Evolutionary conservation across 2,797 vertebrate species (phyloP), one percentile per base, ranked within the genome.

Genomic region (Ceryle rudis): DNA sequence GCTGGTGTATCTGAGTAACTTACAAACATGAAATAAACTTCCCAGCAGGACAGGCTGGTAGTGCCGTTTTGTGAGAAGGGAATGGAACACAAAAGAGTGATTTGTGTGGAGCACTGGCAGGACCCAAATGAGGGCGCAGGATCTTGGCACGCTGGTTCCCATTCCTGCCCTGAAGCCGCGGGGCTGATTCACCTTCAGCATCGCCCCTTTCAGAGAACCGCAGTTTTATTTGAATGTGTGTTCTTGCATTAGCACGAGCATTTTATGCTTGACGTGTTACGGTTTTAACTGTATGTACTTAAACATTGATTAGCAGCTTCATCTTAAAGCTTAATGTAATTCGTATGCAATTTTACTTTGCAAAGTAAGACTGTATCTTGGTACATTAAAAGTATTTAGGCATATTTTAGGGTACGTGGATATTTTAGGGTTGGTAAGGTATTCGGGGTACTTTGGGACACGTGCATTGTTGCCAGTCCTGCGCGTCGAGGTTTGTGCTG

Each of bases 1-100:
- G 2, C 28, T 25, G 9, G 16, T 3, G 11, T 11, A 1, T 13
- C 33, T 1, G 47, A 19, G 60, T 0, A 14, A 39, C 55, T n/a
- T 22, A 3, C 51, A 3, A 5, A 17, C 33, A 3, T 1, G 31
- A 11, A 26, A 2, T 19, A 6, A 90, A 86, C 61, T 77, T 71
- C 51, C n/a, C 74, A 2, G 79, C 84, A 22, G 85, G 66, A 33
- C 33, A 3, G 42, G 54, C 77, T 6, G 58, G 33, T 1, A 4
- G 41, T 2, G 47, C 42, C 11, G 64, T 11, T 23, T 9, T 7
- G 2, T 3, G 80, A 22, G 73, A 8, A 20, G 42, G 39, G 18
- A n/a, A 17, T 1, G 31, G 31, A 54, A n/a, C 52, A 26, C 58
- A 6, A 5, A 44, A 31, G 58, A 25, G 18, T 3, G 46, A 5